Conservation (phyloP, 2,797 vertebrate species). For the Tokudaia muenninki region DNA sequence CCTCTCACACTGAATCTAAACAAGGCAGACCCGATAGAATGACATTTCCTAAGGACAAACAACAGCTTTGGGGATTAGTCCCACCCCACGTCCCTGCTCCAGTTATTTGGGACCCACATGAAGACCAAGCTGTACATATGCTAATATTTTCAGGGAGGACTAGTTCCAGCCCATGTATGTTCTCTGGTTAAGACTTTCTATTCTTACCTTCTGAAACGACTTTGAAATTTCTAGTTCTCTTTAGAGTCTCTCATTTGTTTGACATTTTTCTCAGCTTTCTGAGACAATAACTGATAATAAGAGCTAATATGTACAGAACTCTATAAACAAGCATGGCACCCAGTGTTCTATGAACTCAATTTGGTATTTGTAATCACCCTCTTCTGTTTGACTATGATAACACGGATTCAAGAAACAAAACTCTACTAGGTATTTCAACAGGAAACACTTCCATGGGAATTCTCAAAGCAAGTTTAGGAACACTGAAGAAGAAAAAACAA, state of each 20-base stretch:
- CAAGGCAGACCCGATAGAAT: background rate
- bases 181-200: background rate
- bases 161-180: background rate
- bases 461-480: background rate
- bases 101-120: background rate
- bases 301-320: background rate
- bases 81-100: background rate
- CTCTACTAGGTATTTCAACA: slow-evolving; percentile 17
- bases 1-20: background rate
- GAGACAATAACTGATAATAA: background rate
- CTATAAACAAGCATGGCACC: background rate
- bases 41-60: background rate
- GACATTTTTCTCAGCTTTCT: background rate
- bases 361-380: background rate
- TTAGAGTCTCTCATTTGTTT: background rate
- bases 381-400: slow-evolving; percentile 20
- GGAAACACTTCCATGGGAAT: background rate
- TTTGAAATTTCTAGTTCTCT: slow-evolving; percentile 37
- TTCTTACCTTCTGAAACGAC: slow-evolving; percentile 40
- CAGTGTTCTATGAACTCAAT: background rate
- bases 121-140: background rate
- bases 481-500: background rate
- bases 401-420: slow-evolving; percentile 30
- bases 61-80: background rate
- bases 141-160: background rate